These are phyloP conservation scores for Porphyrio hochstetteri DNA, from an alignment of 2,113 vertebrate species.

Conservation along the genomic window DNA sequence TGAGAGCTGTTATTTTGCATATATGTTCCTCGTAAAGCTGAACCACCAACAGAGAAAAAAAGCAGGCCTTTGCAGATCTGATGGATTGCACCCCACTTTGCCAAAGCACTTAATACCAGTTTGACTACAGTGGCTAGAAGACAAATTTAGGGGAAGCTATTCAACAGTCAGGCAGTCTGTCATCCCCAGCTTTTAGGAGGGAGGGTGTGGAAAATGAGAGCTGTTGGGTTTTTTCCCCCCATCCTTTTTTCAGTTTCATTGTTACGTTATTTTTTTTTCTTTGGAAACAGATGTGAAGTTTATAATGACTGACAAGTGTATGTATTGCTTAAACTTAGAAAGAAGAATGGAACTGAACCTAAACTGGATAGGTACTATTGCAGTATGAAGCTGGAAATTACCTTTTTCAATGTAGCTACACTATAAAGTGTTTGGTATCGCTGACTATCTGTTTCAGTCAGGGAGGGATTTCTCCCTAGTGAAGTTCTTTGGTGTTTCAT, in stretches of 20 bases:
- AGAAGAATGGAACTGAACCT: constrained; percentile 7
- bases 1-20: constrained; percentile 83
- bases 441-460: neutral
- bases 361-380: neutral
- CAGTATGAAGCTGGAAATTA: neutral
- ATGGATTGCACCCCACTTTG: constrained; percentile 84
- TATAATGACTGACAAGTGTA: constrained; percentile 63
- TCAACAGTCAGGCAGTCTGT: constrained; percentile 72
- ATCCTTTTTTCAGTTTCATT: constrained; percentile 41
- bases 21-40: constrained; percentile 81
- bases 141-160: constrained; percentile 60
- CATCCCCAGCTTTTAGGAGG: constrained; percentile 11
- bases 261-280: neutral
- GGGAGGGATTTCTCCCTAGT: neutral
- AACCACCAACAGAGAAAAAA: constrained; percentile 84
- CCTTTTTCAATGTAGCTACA: constrained; percentile 7
- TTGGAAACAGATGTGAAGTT: constrained; percentile 57
- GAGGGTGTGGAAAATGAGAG: neutral
- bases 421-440: constrained; percentile 29
- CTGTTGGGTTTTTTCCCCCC: neutral
- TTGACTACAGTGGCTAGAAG: constrained; percentile 73
- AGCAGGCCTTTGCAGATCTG: constrained; percentile 80
- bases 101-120: constrained; percentile 88
- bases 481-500: constrained; percentile 74
- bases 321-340: constrained; percentile 54